Evolutionary conservation across 2,888 invertebrate species (phyloP).

Genomic region (Acanthosoma haemorrhoidale): DNA sequence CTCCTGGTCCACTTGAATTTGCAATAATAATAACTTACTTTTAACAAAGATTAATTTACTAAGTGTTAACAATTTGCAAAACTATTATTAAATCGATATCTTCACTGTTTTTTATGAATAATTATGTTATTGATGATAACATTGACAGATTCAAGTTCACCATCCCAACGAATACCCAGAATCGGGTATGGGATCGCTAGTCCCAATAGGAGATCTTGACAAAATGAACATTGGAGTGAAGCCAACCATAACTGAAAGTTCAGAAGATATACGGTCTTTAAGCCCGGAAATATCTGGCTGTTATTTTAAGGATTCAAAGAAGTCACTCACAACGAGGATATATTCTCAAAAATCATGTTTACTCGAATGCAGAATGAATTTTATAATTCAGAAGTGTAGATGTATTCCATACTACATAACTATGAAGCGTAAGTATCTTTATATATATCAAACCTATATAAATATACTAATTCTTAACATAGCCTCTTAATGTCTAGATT

Average conservation of each 20-base stretch:
- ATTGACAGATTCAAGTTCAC: slow-evolving; percentile 41
- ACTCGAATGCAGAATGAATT: slow-evolving; percentile 42
- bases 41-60: too few species aligned
- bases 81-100: too few species aligned
- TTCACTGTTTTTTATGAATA: too few species aligned
- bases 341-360: slow-evolving; percentile 42
- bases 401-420: slow-evolving; percentile 42
- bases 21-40: too few species aligned
- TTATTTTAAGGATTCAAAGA: slow-evolving; percentile 41
- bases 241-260: slow-evolving; percentile 42
- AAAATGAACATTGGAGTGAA: slow-evolving; percentile 42
- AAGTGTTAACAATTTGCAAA: too few species aligned
- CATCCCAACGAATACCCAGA: slow-evolving; percentile 42
- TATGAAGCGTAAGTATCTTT: background rate
- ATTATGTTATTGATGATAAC: background rate
- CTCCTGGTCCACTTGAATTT: too few species aligned
- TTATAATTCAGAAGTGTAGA: slow-evolving; percentile 40
- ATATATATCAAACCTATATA: background rate
- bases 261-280: slow-evolving; percentile 40
- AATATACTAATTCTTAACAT: background rate
- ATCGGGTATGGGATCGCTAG: slow-evolving; percentile 41
- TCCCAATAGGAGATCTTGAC: slow-evolving; percentile 36
- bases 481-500: slow-evolving; percentile 36
- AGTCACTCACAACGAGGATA: slow-evolving; percentile 36
- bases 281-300: slow-evolving; percentile 37